Percentiles rank a stretch among this genome's conserved stretches.
These are phyloP conservation scores for Eupithecia subfuscata DNA, from an alignment of 2,888 invertebrate genomes.

Conservation along the genomic window DNA sequence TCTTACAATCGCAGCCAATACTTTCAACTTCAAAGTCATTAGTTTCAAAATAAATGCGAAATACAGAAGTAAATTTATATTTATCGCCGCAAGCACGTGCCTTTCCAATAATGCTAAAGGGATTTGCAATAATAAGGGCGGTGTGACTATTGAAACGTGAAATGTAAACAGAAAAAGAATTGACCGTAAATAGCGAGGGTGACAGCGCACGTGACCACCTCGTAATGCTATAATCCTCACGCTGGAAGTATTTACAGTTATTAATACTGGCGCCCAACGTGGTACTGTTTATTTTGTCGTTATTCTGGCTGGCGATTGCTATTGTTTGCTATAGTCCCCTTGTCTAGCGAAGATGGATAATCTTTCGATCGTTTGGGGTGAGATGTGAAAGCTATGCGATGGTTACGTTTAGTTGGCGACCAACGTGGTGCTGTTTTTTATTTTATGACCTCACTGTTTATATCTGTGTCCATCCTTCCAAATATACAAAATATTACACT, in stretches of 20 bases:
- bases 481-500: not conserved
- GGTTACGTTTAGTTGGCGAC: not conserved
- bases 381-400: not conserved
- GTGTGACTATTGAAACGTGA: slow-evolving; percentile 57
- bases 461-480: not conserved
- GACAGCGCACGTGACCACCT: slow-evolving; percentile 35
- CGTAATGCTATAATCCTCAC: slow-evolving; percentile 34
- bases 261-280: slow-evolving; percentile 53
- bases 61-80: slow-evolving; percentile 33
- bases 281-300: slow-evolving; percentile 14
- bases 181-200: slow-evolving; percentile 48
- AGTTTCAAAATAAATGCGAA: slow-evolving; percentile 30
- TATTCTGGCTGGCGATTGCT: slow-evolving; percentile 7
- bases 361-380: slow-evolving; percentile 6
- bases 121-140: slow-evolving; percentile 40
- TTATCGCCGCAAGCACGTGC: slow-evolving; percentile 41
- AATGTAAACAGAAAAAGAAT: slow-evolving; percentile 64
- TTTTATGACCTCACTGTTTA: not conserved
- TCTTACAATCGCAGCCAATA: slow-evolving; percentile 16
- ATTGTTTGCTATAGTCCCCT: slow-evolving; percentile 5
- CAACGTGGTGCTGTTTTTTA: not conserved
- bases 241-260: slow-evolving; percentile 27
- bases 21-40: slow-evolving; percentile 20
- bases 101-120: slow-evolving; percentile 35
- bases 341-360: not conserved